phyloP scores from a whole-genome alignment of 2,888 invertebrate genomes.

The Eupsilia transversa region DNA sequence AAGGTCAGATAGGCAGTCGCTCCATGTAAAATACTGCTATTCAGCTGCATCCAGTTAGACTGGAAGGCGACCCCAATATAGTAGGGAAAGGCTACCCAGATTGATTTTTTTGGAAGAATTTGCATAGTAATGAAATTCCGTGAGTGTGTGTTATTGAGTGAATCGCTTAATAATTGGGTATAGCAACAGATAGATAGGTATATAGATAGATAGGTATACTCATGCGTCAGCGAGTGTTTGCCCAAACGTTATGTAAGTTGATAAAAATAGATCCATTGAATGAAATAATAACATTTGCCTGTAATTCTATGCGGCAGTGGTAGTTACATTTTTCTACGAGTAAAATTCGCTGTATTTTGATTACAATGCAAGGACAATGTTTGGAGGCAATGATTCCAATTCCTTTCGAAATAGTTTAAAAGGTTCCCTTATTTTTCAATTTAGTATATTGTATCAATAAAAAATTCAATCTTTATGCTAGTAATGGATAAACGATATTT shows the following conservation, averaged over 20 bases:
- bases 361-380: neutral
- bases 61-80: no score
- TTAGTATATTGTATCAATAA: no score
- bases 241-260: slow-evolving; percentile 20
- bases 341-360: neutral
- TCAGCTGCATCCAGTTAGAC: no score
- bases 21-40: no score
- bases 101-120: neutral
- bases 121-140: neutral
- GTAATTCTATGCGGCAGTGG: neutral
- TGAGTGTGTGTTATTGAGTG: slow-evolving; percentile 1
- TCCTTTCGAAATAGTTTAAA: neutral
- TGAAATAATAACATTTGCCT: neutral
- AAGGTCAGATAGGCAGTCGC: no score
- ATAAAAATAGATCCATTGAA: slow-evolving; percentile 13
- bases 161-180: slow-evolving; percentile 21
- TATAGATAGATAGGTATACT: neutral
- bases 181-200: no score
- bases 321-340: neutral
- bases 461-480: no score
- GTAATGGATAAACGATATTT: no score
- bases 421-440: neutral
- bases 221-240: slow-evolving; percentile 22
- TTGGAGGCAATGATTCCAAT: neutral
- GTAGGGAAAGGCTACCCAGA: no score